Evolutionary conservation across 2,797 vertebrate species (phyloP), one percentile per base, ranked within the genome.

Genomic region (Tapirus indicus): DNA sequence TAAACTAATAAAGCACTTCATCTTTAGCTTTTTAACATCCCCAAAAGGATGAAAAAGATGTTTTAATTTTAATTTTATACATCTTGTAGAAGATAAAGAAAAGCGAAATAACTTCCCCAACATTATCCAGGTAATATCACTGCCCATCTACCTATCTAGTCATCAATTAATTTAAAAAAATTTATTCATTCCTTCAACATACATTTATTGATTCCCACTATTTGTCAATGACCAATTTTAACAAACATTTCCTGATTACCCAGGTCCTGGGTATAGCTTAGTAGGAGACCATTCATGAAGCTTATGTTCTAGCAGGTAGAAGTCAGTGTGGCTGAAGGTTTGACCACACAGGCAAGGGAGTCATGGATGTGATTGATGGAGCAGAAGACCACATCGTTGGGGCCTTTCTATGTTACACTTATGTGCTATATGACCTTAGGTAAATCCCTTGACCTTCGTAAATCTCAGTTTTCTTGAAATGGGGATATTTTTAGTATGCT

Each of bases 1-100:
- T 85, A 94, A 96, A 87, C 8, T 58, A 56, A 16, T 9, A 86
- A 62, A 85, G 13, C 52, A 52, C 32, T 88, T 96, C 75, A 84
- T 75, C 62, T 87, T 83, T 87, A 92, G 32, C 52, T 11, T 94
- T 91, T 85, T 56, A 83, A 83, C 0, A 47, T 44, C 29, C 9
- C 12, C 60, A 13, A 78, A 79, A 93, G 13, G 32, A 62, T 49
- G 91, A 78, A 95, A 8, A 56, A 60, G 38, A 58, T 72, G 60
- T 47, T 89, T 78, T 75, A 7, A 68, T 71, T 49, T 88, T 52
- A 38, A 49, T 87, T 92, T 32, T 80, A 41, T 82, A 75, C 58
- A 62, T 87, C 23, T 94, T 27, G 38, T 72, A 60, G 69, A 58
- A 71, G 75, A 69, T 47, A 7, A 91, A 75, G 66, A 71, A 78